Percentiles rank a stretch among this genome's conserved stretches.
Conservation (phyloP, 2,113 vertebrate species). For the Oryzias melastigma region DNA sequence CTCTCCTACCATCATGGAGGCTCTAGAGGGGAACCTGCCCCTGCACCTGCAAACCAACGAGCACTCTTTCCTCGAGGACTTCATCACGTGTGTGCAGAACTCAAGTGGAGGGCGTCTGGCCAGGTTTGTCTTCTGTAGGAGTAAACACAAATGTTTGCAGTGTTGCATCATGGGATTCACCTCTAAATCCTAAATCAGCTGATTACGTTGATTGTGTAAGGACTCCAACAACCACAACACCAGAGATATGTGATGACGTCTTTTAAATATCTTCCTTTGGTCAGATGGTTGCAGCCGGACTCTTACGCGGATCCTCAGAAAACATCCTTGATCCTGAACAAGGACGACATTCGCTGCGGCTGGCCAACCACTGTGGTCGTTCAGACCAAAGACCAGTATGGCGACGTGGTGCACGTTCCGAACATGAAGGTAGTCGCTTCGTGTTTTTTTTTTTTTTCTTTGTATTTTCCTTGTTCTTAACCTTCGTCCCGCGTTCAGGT, state of each 20-base stretch:
- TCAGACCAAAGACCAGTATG: constrained; percentile 98
- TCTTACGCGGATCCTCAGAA: constrained; percentile 98
- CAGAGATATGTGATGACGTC: too few relatives aligned
- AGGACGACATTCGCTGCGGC: constrained; percentile 96
- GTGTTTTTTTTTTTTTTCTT: not conserved
- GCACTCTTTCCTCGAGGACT: constrained; percentile 97
- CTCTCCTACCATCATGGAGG: constrained; percentile 95
- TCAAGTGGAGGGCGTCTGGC: constrained; percentile 96
- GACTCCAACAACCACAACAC: too few relatives aligned
- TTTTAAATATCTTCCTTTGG: not conserved
- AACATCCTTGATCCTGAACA: constrained; percentile 94
- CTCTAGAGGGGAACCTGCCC: constrained; percentile 93
- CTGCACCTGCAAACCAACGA: constrained; percentile 97
- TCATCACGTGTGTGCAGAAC: constrained; percentile 93
- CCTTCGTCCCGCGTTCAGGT: constrained; percentile 77
- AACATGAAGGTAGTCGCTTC: constrained; percentile 90
- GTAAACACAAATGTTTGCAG: too few relatives aligned
- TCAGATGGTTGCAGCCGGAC: constrained; percentile 97
- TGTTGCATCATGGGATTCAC: too few relatives aligned
- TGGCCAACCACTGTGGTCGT: constrained; percentile 97
- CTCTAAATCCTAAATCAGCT: too few relatives aligned
- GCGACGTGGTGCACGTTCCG: constrained; percentile 96
- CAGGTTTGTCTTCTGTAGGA: constrained; percentile 65
- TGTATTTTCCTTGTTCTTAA: not conserved
- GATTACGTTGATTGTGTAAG: too few relatives aligned